Conservation (phyloP, 2,113 vertebrate species). For the Pangasianodon hypophthalmus region DNA sequence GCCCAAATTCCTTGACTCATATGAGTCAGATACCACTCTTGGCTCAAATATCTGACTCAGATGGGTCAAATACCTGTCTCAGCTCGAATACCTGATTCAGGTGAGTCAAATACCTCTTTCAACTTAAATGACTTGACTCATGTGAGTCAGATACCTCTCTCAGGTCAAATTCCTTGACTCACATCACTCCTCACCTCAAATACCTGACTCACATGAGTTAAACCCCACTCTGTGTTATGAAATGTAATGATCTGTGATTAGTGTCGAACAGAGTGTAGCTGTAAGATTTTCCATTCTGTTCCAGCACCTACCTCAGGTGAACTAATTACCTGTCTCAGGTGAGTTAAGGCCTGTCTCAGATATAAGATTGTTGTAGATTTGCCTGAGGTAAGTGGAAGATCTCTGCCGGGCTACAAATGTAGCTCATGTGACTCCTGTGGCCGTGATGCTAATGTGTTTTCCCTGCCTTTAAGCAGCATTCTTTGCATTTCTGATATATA, state of each 20-base stretch:
- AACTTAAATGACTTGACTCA: not conserved
- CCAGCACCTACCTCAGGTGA: not conserved
- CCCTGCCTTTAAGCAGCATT: not conserved
- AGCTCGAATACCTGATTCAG: not conserved
- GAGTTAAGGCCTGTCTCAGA: not conserved
- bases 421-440: not conserved
- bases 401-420: not conserved
- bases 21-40: not conserved
- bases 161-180: not conserved
- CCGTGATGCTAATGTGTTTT: not conserved
- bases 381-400: not conserved
- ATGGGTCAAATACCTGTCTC: not conserved
- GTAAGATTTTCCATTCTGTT: not conserved
- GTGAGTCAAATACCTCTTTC: not conserved
- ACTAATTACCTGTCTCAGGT: conserved; percentile 12
- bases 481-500: not conserved
- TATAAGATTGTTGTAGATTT: not conserved
- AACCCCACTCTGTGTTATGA: not conserved
- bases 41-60: not conserved
- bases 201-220: not conserved
- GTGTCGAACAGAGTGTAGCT: not conserved
- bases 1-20: not conserved
- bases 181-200: not conserved
- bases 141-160: not conserved
- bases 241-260: not conserved